Evolutionary conservation across 2,113 vertebrate genomes (phyloP).

Genomic region (Tonatia bakeri): DNA sequence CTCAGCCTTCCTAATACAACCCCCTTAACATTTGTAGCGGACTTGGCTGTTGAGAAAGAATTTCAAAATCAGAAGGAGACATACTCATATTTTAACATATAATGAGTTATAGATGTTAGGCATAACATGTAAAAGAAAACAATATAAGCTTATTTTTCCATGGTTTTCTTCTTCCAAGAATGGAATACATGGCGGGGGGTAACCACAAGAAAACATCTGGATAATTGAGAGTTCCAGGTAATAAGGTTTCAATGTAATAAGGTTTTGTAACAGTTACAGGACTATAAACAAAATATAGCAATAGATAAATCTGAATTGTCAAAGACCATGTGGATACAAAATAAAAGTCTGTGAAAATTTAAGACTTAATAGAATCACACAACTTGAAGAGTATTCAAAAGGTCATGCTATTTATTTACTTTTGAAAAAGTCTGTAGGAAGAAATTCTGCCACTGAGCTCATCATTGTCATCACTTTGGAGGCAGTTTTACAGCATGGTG

Average conservation of each 20-base stretch:
- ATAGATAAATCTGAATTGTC: constrained; percentile 48
- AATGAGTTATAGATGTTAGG: background rate
- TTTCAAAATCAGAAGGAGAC: constrained; percentile 22
- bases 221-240: constrained; percentile 60
- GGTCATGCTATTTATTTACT: constrained; percentile 61
- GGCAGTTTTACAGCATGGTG: background rate
- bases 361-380: constrained; percentile 58
- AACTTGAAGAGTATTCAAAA: constrained; percentile 61
- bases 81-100: background rate
- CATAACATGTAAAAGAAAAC: constrained; percentile 39
- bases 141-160: background rate
- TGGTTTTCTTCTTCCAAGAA: constrained; percentile 40
- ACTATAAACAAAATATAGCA: constrained; percentile 53
- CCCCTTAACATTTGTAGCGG: background rate
- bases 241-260: constrained; percentile 52
- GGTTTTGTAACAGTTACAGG: constrained; percentile 43
- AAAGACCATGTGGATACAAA: constrained; percentile 43
- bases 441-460: constrained; percentile 56
- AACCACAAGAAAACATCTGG: background rate
- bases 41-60: background rate
- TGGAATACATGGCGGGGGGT: background rate
- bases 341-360: constrained; percentile 55
- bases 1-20: background rate
- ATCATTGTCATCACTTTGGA: constrained; percentile 26
- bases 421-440: constrained; percentile 43